Evolutionary conservation across 2,113 vertebrate species (phyloP).

Genomic region (Gasterosteus nipponicus): DNA sequence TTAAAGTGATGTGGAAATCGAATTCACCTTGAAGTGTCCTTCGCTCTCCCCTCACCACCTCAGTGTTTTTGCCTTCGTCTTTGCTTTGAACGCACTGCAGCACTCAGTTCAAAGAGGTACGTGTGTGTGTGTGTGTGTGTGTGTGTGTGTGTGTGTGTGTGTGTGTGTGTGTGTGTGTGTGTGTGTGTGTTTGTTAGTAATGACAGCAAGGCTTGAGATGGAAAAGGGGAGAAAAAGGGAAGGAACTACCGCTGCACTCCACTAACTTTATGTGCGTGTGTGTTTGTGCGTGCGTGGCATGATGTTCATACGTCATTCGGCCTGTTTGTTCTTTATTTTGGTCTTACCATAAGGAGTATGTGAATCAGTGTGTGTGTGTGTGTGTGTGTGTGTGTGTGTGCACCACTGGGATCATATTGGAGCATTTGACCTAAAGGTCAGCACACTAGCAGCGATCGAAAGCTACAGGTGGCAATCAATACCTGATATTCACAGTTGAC

Average conservation of each 20-base stretch:
- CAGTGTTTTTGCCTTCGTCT: slow-evolving; percentile 73
- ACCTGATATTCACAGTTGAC: slow-evolving; percentile 61
- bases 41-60: slow-evolving; percentile 65
- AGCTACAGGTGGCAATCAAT: slow-evolving; percentile 47
- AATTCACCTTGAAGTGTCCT: slow-evolving; percentile 86
- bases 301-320: not conserved
- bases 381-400: not conserved
- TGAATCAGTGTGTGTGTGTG: not conserved
- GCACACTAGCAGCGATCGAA: slow-evolving; percentile 33
- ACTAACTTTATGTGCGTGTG: not conserved
- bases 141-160: slow-evolving; percentile 41
- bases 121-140: slow-evolving; percentile 60
- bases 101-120: slow-evolving; percentile 80
- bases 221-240: slow-evolving; percentile 49
- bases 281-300: not conserved
- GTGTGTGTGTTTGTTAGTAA: slow-evolving; percentile 59
- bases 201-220: slow-evolving; percentile 65
- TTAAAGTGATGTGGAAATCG: slow-evolving; percentile 86
- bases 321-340: not conserved
- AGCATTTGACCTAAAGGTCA: slow-evolving; percentile 67
- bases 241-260: slow-evolving; percentile 15
- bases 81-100: slow-evolving; percentile 81
- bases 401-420: slow-evolving; percentile 36
- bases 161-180: slow-evolving; percentile 32
- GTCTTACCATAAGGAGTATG: not conserved